Percentiles rank a stretch among this genome's conserved stretches.
phyloP scores from a whole-genome alignment of 2,888 invertebrate species.

The Pandemis heparana region DNA sequence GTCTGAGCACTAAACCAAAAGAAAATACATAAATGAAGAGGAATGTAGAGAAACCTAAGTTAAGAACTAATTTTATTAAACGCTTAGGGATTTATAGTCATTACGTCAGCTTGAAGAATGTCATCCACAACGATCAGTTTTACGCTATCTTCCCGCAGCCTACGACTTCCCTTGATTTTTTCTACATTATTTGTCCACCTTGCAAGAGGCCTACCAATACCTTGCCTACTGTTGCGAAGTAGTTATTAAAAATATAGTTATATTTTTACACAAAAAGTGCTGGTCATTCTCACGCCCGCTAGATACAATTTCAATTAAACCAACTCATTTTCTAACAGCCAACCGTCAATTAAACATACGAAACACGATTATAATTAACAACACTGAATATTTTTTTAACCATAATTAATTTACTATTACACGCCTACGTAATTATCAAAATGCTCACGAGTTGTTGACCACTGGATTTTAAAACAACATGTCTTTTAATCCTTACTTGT shows the following conservation, averaged over 20 bases:
- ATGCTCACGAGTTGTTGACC: conserved; percentile 34
- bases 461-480: conserved; percentile 13
- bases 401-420: conserved; percentile 64
- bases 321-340: conserved; percentile 21
- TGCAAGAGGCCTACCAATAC: no score
- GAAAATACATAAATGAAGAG: no score
- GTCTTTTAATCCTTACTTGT: conserved; percentile 3
- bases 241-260: conserved; percentile 2
- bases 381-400: conserved; percentile 61
- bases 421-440: conserved; percentile 54
- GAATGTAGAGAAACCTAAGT: no score
- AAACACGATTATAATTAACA: conserved; percentile 60
- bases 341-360: conserved; percentile 33
- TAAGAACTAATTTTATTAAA: no score
- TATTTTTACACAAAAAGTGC: not conserved
- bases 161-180: no score
- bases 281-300: conserved; percentile 14
- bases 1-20: no score
- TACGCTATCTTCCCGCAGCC: no score
- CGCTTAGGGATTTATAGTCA: no score
- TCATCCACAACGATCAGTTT: no score
- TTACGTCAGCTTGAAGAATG: no score
- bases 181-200: no score
- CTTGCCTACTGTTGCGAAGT: not conserved
- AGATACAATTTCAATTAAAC: conserved; percentile 38